phyloP scores from a whole-genome alignment of 2,113 vertebrate genomes.

The Galeopterus variegatus region DNA sequence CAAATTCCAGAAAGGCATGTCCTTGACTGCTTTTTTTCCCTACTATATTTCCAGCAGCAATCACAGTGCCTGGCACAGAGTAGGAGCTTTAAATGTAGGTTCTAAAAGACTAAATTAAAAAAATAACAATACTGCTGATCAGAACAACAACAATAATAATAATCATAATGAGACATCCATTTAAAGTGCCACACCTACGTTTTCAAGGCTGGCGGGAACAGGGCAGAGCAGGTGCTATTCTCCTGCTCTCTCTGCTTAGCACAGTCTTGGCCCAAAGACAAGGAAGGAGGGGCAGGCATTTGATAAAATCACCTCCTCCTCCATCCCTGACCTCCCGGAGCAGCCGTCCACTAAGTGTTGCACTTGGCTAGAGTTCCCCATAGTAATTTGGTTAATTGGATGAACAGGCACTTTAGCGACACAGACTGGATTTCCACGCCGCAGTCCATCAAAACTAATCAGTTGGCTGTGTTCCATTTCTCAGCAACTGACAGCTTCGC shows the following conservation, averaged over 20 bases:
- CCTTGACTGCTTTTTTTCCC: neutral
- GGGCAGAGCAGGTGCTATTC: rapidly evolving
- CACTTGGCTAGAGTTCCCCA: slow-evolving; percentile 79
- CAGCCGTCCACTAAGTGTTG: slow-evolving; percentile 67
- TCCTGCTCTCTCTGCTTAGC: neutral
- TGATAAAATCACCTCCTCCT: neutral
- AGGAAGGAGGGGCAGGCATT: slow-evolving; percentile 37
- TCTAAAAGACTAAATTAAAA: neutral
- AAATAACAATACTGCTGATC: neutral
- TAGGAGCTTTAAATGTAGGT: neutral
- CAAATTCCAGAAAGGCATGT: neutral
- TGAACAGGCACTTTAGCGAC: slow-evolving; percentile 79
- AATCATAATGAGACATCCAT: neutral
- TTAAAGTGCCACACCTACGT: neutral
- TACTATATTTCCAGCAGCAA: neutral
- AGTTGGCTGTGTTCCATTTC: slow-evolving; percentile 79
- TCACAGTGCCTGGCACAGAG: neutral
- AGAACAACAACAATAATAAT: too few species aligned
- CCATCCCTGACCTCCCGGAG: slow-evolving; percentile 65
- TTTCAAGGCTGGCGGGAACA: neutral
- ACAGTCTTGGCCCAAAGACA: neutral
- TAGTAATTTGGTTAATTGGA: slow-evolving; percentile 87
- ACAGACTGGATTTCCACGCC: slow-evolving; percentile 71
- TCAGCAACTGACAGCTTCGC: slow-evolving; percentile 68
- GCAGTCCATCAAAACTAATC: slow-evolving; percentile 85